These are phyloP conservation scores for Rotaria socialis DNA, from an alignment of 2,888 invertebrate species.

Conservation along the genomic window DNA sequence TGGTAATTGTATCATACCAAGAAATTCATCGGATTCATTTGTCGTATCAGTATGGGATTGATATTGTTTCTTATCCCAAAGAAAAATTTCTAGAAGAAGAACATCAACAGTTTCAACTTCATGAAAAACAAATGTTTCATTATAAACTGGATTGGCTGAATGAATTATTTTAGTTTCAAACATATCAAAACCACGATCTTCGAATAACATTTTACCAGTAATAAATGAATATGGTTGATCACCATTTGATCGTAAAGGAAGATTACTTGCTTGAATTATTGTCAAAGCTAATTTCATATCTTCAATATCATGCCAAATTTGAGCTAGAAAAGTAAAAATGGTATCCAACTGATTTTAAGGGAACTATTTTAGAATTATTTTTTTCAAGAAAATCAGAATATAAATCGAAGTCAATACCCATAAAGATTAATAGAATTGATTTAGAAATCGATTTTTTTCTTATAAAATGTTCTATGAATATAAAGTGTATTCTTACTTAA, in stretches of 20 bases:
- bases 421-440: no score
- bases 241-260: slow-evolving; percentile 39
- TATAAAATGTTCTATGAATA: no score
- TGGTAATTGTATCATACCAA: slow-evolving; percentile 66
- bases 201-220: slow-evolving; percentile 37
- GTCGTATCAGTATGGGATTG: slow-evolving; percentile 1
- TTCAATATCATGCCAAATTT: slow-evolving; percentile 43
- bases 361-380: no score
- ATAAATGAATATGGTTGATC: slow-evolving; percentile 41
- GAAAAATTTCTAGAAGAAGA: slow-evolving; percentile 39
- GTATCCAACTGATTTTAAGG: no score
- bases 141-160: slow-evolving; percentile 74
- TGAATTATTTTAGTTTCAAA: slow-evolving; percentile 45
- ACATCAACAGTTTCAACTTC: slow-evolving; percentile 47
- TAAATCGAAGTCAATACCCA: no score
- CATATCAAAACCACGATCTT: slow-evolving; percentile 40
- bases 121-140: slow-evolving; percentile 76
- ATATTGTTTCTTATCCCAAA: slow-evolving; percentile 36
- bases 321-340: background rate
- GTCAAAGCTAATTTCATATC: slow-evolving; percentile 44
- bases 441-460: no score
- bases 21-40: slow-evolving; percentile 48
- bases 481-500: background rate
- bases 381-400: no score
- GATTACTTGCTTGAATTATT: slow-evolving; percentile 42